Conservation (phyloP, 2,797 vertebrate genomes). For the Pseudocheirus occidentalis region DNA sequence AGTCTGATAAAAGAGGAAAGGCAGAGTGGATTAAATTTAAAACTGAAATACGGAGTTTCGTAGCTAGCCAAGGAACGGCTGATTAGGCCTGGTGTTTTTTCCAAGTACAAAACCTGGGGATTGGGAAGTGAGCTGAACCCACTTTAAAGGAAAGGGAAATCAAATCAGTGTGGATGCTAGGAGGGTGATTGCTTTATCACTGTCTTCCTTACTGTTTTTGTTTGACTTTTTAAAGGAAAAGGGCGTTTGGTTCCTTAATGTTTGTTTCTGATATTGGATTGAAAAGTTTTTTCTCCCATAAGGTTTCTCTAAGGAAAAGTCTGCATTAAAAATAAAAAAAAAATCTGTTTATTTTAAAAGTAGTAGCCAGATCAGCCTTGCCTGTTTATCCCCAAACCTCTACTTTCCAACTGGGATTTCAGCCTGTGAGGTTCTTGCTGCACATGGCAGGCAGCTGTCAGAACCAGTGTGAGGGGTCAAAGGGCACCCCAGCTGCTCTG, state of each 20-base stretch:
- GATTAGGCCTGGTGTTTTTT: slow-evolving; percentile 47
- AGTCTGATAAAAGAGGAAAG: slow-evolving; percentile 65
- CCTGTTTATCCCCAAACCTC: slow-evolving; percentile 84
- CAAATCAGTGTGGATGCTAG: slow-evolving; percentile 59
- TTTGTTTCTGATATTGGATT: slow-evolving; percentile 34
- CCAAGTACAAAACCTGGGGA: slow-evolving; percentile 63
- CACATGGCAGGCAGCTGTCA: slow-evolving; percentile 90
- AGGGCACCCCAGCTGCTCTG: slow-evolving; percentile 86
- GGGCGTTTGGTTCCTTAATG: slow-evolving; percentile 24
- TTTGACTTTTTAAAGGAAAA: slow-evolving; percentile 72
- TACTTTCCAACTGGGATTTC: slow-evolving; percentile 82
- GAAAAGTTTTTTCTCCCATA: background rate
- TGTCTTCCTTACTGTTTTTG: slow-evolving; percentile 53
- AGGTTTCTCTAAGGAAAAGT: slow-evolving; percentile 59
- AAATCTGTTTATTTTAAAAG: slow-evolving; percentile 81
- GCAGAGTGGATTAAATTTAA: slow-evolving; percentile 46
- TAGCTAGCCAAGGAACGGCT: slow-evolving; percentile 43
- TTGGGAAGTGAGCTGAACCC: slow-evolving; percentile 67
- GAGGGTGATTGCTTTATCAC: slow-evolving; percentile 47
- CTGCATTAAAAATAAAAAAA: slow-evolving; percentile 69
- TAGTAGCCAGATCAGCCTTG: slow-evolving; percentile 78
- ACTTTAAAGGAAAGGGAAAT: slow-evolving; percentile 67
- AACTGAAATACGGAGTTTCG: slow-evolving; percentile 57
- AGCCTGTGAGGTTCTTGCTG: slow-evolving; percentile 87
- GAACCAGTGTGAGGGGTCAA: slow-evolving; percentile 84